Percentiles rank a stretch among this genome's conserved stretches.
Evolutionary conservation across 2,113 vertebrate species (phyloP).

Genomic region (Cyanoderma ruficeps): DNA sequence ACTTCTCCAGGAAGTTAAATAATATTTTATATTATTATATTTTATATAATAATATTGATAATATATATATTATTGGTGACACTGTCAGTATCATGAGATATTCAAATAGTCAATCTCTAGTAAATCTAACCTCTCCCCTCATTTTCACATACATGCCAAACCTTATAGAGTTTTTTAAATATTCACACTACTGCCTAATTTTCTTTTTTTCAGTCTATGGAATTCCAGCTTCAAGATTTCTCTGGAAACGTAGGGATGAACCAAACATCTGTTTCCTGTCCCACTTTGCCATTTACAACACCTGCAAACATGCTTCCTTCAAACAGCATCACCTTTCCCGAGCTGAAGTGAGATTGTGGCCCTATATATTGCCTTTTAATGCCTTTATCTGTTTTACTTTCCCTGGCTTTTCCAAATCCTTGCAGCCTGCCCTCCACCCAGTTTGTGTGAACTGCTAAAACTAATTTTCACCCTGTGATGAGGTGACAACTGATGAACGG

Average conservation of each 20-base stretch:
- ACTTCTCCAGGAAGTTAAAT: not conserved
- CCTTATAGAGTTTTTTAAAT: not conserved
- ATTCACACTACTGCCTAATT: not conserved
- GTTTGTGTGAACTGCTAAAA: not conserved
- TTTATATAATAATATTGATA: not conserved
- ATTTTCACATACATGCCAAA: not conserved
- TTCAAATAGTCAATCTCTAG: not conserved
- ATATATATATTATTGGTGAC: not conserved
- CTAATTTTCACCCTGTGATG: constrained; percentile 28
- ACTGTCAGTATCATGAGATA: not conserved
- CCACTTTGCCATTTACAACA: not conserved
- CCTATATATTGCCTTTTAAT: not conserved
- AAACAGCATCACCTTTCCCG: not conserved
- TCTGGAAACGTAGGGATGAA: not conserved
- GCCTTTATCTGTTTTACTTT: not conserved
- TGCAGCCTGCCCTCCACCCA: not conserved
- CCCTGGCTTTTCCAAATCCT: not conserved
- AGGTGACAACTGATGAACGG: constrained; percentile 18
- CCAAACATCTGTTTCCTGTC: not conserved
- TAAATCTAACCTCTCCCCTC: not conserved
- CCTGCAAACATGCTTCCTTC: not conserved
- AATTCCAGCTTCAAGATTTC: not conserved
- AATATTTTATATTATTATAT: not conserved
- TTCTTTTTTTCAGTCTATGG: not conserved
- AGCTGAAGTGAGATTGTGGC: not conserved